Evolutionary conservation across 2,888 invertebrate species (phyloP).

Genomic region (Acanthoscelides obtectus): DNA sequence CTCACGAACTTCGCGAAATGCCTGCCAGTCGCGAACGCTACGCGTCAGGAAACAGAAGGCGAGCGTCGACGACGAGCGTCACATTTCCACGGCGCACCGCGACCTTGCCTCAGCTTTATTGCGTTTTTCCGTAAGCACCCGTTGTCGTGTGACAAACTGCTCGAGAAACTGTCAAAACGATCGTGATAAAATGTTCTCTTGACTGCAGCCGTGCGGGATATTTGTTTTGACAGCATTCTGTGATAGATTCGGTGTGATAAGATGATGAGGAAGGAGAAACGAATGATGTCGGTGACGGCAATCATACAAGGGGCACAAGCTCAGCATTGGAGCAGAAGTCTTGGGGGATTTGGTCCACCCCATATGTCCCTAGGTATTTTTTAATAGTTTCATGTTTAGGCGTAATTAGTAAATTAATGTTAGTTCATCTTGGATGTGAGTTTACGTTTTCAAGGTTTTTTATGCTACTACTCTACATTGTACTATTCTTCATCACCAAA

Average conservation of each 20-base stretch:
- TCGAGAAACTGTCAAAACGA: neutral
- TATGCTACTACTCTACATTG: too few species aligned
- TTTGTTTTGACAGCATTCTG: slow-evolving; percentile 10
- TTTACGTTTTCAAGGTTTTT: too few species aligned
- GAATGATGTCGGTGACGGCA: slow-evolving; percentile 81
- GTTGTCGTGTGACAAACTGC: slow-evolving; percentile 23
- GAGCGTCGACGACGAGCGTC: neutral
- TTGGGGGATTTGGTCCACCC: slow-evolving; percentile 48
- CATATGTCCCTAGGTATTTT: slow-evolving; percentile 39
- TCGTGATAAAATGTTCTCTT: slow-evolving; percentile 5
- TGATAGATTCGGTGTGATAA: slow-evolving; percentile 27
- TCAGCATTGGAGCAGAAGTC: slow-evolving; percentile 61
- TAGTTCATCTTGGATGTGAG: too few species aligned
- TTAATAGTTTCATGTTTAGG: neutral
- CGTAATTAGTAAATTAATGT: too few species aligned
- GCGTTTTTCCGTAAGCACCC: slow-evolving; percentile 6
- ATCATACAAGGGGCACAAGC: slow-evolving; percentile 65
- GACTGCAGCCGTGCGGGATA: slow-evolving; percentile 5
- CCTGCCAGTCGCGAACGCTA: neutral
- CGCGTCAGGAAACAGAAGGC: neutral
- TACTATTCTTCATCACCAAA: too few species aligned
- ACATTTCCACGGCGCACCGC: neutral
- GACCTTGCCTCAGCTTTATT: neutral
- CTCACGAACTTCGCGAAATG: neutral
- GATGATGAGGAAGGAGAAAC: slow-evolving; percentile 83